These are phyloP conservation scores for Lasius platythorax DNA, from an alignment of 2,888 invertebrate genomes.

Conservation along the genomic window DNA sequence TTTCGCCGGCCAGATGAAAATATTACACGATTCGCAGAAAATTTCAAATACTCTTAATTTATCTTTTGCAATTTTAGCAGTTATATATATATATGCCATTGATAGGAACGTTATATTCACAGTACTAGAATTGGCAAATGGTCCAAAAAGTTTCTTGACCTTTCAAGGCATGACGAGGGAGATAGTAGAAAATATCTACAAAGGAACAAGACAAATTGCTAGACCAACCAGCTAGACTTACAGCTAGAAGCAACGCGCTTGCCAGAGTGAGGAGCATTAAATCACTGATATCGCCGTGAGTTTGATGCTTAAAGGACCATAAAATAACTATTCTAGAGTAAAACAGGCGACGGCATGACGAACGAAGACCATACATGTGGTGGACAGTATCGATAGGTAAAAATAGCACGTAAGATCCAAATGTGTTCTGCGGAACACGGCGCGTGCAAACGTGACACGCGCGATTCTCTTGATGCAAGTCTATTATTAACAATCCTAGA, in stretches of 20 bases:
- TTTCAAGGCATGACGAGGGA: conserved; percentile 59
- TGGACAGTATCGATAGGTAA: conserved; percentile 31
- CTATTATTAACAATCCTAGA: conserved; percentile 48
- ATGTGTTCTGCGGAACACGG: conserved; percentile 26
- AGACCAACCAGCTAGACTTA: neutral
- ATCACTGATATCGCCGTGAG: conserved; percentile 4
- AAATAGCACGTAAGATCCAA: conserved; percentile 43
- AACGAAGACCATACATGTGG: conserved; percentile 27
- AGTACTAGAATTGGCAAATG: conserved; percentile 66
- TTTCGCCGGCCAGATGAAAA: neutral
- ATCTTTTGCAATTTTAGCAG: neutral
- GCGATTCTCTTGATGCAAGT: conserved; percentile 12
- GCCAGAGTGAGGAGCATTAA: neutral
- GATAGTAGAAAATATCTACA: neutral
- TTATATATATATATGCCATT: neutral
- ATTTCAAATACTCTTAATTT: neutral
- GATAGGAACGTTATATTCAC: conserved; percentile 43
- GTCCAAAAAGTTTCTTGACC: conserved; percentile 73
- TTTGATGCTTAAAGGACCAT: conserved; percentile 35
- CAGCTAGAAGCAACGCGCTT: neutral
- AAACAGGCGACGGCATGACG: conserved; percentile 27
- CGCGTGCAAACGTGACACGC: conserved; percentile 24
- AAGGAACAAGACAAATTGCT: neutral
- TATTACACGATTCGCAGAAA: neutral
- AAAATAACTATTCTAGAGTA: conserved; percentile 13